Evolutionary conservation across 92 coral and sea anemone genomes (phyloP).

Genomic region (Umimayanthus kanabou): DNA sequence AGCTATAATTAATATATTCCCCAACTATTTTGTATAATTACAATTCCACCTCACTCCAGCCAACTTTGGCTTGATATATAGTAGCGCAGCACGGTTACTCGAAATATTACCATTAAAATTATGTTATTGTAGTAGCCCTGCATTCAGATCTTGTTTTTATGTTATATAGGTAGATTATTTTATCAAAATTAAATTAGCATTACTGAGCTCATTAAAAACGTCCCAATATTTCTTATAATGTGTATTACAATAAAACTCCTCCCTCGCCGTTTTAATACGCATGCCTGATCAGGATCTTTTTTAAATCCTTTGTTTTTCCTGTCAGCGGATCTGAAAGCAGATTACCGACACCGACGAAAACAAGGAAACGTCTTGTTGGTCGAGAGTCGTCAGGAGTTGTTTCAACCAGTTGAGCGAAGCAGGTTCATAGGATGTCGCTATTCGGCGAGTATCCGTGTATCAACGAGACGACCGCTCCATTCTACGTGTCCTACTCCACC

Average conservation of each 20-base stretch:
- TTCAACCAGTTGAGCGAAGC: not conserved
- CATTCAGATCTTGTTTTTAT: too few species aligned
- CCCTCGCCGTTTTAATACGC: not conserved
- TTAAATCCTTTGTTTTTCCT: not conserved
- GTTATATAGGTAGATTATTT: too few species aligned
- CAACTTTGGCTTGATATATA: too few species aligned
- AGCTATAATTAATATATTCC: too few species aligned
- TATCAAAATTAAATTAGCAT: too few species aligned
- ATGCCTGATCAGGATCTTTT: not conserved
- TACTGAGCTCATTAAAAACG: too few species aligned
- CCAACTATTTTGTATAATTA: too few species aligned
- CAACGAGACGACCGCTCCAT: slow-evolving; percentile 66
- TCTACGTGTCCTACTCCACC: slow-evolving; percentile 64
- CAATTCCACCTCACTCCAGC: too few species aligned
- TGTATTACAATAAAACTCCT: not conserved
- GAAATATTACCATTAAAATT: too few species aligned
- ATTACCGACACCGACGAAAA: not conserved
- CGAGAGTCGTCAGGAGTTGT: not conserved
- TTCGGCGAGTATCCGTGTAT: slow-evolving; percentile 75
- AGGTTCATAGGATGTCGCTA: slow-evolving; percentile 53
- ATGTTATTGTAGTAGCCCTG: too few species aligned
- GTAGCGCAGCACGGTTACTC: too few species aligned
- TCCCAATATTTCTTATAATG: too few species aligned
- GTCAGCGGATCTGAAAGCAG: not conserved
- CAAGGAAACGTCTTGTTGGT: not conserved